Conservation (phyloP, 2,888 invertebrate genomes). For the Cephus pygmeus region DNA sequence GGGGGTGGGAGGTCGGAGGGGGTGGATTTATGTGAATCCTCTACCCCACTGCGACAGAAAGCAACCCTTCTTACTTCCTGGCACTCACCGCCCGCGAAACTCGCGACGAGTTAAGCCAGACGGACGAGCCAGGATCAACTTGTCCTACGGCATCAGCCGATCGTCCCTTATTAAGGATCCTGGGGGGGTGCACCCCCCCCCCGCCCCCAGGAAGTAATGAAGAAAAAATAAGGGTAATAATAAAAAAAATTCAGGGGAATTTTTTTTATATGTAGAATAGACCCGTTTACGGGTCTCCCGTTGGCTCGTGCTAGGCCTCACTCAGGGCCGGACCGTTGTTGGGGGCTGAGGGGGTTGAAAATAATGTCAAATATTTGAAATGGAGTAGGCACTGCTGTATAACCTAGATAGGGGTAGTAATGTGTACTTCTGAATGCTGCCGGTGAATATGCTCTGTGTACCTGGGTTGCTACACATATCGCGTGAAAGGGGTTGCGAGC, state of each 20-base stretch:
- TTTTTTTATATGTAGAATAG: too few species aligned
- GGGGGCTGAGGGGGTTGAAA: background rate
- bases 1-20: conserved; percentile 42
- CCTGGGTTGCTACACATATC: background rate
- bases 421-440: background rate
- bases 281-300: background rate
- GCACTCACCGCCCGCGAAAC: background rate
- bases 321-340: background rate
- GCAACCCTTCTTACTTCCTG: conserved; percentile 21
- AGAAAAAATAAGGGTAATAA: background rate
- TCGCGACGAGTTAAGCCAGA: conserved; percentile 6
- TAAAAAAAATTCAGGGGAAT: background rate
- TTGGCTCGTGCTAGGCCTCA: background rate
- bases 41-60: conserved; percentile 28
- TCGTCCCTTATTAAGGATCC: background rate
- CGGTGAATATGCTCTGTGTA: background rate
- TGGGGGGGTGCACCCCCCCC: too few species aligned
- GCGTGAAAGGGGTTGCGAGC: background rate
- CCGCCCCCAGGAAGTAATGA: background rate
- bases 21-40: conserved; percentile 62
- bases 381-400: conserved; percentile 27
- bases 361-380: conserved; percentile 37
- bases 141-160: background rate
- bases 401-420: conserved; percentile 33
- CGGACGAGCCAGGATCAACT: conserved; percentile 4